A percentile compares a stretch with the other conserved stretches of the same genome.
These are phyloP conservation scores for Ochotona curzoniae DNA, from an alignment of 2,113 vertebrate genomes.

Conservation along the genomic window DNA sequence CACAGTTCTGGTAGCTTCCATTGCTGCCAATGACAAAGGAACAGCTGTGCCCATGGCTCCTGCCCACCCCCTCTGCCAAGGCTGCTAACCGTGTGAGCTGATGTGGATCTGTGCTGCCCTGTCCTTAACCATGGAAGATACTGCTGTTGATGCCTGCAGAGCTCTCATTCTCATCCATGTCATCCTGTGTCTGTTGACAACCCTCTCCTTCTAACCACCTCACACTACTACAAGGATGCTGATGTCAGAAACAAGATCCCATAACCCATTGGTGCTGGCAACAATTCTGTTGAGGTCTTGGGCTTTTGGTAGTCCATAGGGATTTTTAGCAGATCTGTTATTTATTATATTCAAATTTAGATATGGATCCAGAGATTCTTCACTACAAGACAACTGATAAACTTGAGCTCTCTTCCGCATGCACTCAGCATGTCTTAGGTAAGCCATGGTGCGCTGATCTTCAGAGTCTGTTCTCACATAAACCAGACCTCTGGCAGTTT, in stretches of 20 bases:
- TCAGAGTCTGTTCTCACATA: neutral
- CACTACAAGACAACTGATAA: neutral
- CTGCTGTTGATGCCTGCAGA: neutral
- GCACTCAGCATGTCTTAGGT: neutral
- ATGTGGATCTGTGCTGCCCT: neutral
- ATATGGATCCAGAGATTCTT: neutral
- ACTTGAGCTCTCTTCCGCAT: neutral
- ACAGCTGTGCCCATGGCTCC: neutral
- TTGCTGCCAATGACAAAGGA: neutral
- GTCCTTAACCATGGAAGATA: neutral
- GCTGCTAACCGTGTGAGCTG: neutral
- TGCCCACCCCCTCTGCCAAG: neutral
- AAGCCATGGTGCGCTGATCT: neutral
- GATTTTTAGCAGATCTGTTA: neutral
- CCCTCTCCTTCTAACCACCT: neutral
- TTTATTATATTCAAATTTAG: neutral
- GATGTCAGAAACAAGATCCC: neutral
- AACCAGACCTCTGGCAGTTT: neutral
- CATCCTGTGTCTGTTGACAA: accelerated
- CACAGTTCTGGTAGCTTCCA: neutral
- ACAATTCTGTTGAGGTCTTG: neutral
- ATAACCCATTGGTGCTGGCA: neutral
- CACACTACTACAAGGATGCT: neutral
- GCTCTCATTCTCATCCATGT: neutral
- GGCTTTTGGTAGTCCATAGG: neutral